Evolutionary conservation across 2,888 invertebrate species (phyloP).

Genomic region (Tuta absoluta): DNA sequence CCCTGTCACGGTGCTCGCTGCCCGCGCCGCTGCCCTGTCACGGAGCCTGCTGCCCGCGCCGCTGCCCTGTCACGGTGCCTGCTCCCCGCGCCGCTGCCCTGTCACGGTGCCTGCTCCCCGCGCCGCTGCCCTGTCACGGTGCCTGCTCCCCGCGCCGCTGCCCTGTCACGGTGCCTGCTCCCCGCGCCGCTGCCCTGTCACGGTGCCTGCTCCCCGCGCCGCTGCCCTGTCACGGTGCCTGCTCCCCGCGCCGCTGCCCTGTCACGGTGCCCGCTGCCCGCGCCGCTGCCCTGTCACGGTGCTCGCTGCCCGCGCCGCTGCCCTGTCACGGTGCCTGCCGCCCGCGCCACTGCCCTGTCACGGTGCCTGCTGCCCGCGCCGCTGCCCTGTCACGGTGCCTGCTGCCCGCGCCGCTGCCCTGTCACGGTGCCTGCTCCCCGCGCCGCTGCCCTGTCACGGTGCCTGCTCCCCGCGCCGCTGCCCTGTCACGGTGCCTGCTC

Average conservation of each 20-base stretch:
- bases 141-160: slow-evolving; percentile 25
- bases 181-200: slow-evolving; percentile 20
- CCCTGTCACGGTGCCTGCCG: slow-evolving; percentile 12
- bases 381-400: slow-evolving; percentile 26
- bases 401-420: slow-evolving; percentile 19
- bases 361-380: slow-evolving; percentile 9
- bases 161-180: too few relatives aligned
- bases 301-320: slow-evolving; percentile 22
- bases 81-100: slow-evolving; percentile 22
- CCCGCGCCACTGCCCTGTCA: slow-evolving; percentile 8
- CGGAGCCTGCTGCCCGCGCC: slow-evolving; percentile 6
- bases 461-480: slow-evolving; percentile 3
- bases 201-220: slow-evolving; percentile 18
- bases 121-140: slow-evolving; percentile 28
- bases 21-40: slow-evolving; percentile 24
- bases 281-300: slow-evolving; percentile 28
- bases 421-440: slow-evolving; percentile 4
- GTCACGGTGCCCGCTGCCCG: slow-evolving; percentile 25
- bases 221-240: slow-evolving; percentile 15
- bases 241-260: slow-evolving; percentile 18
- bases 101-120: slow-evolving; percentile 17
- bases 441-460: slow-evolving; percentile 22
- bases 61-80: background rate
- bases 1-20: slow-evolving; percentile 10
- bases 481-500: slow-evolving; percentile 13